phyloP scores from a whole-genome alignment of 92 coral and sea anemone species.

The Phenganax stokvisi region DNA sequence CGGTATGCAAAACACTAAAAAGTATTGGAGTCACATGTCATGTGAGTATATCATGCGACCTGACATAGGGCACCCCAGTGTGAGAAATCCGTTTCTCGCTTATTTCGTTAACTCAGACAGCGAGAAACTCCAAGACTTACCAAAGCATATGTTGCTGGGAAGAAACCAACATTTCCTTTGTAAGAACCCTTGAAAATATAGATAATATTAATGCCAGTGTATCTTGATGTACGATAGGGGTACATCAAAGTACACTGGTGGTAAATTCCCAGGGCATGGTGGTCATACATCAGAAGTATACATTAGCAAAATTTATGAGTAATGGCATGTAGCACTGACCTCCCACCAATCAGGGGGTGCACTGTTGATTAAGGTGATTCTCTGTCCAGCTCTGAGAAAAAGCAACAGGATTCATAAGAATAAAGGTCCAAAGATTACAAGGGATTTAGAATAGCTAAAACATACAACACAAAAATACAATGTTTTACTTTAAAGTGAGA shows the following conservation, averaged over 20 bases:
- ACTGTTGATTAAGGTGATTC: conserved; percentile 60
- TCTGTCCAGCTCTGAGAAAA: conserved; percentile 73
- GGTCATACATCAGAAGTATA: no score
- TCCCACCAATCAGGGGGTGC: conserved; percentile 96
- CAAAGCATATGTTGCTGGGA: conserved; percentile 94
- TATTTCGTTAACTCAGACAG: no score
- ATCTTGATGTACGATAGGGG: no score
- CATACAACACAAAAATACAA: no score
- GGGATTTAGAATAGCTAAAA: background rate
- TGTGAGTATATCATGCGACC: no score
- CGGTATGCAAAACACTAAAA: no score
- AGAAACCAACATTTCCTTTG: conserved; percentile 74
- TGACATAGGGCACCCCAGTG: no score
- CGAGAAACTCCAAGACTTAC: conserved; percentile 29
- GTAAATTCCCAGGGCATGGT: background rate
- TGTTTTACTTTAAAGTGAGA: conserved; percentile 61
- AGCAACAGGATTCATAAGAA: background rate
- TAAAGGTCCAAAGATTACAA: no score
- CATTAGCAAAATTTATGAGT: background rate
- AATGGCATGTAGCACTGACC: conserved; percentile 25
- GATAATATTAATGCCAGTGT: background rate
- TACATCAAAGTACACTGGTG: background rate
- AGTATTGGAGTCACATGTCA: no score
- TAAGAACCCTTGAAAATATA: conserved; percentile 51
- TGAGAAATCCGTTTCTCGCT: no score